Evolutionary conservation across 2,113 vertebrate genomes (phyloP), one percentile per base, ranked within the genome.

Genomic region (Corydoras maculifer): DNA sequence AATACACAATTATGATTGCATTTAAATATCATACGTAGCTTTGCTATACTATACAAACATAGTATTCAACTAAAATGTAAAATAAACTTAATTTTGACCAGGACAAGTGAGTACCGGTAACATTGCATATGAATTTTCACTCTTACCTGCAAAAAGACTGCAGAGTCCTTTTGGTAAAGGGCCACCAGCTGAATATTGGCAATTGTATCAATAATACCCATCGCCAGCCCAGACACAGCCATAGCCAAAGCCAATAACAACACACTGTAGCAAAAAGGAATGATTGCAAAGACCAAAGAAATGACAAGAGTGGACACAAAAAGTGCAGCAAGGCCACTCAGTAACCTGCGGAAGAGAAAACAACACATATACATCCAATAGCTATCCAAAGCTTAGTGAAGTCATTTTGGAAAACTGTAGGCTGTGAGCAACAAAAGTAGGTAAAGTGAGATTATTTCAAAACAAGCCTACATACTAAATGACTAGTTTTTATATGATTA

Each of bases 171-270:
- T 83, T 97, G 92, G 84, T 98, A 99, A 82, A 96, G 92, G 83
- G 90, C 87, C 71, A 99, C 94, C 76, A 99, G 89, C 81, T 98
- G 95, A 84, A 95, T 93, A 86, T 98, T 98, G 72, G 94, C 94
- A 29, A 97, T 95, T 8, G 95, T 98, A 86, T 98, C 96, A 2
- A 99, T 98, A 70, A 95, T 84, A 9, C 96, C 96, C 96, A 99
- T 97, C 30, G 96, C 94, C 77, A 98, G 84, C 12, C 96, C 96
- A 0, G 94, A 94, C 81, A 94, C 87, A 0, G 94, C 96, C 94
- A 99, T 94, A 76, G 93, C 93, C 8, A 91, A 79, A 10, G 93
- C 94, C 81, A 99, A 87, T 60, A 94, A 65, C 75, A 91, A 84
- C 79, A 99, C 94, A 63, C 93, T 88, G 65, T 86, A 86, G 81